Evolutionary conservation across 2,888 invertebrate genomes (phyloP), one percentile per base, ranked within the genome.

Genomic region (Sericinus montela): DNA sequence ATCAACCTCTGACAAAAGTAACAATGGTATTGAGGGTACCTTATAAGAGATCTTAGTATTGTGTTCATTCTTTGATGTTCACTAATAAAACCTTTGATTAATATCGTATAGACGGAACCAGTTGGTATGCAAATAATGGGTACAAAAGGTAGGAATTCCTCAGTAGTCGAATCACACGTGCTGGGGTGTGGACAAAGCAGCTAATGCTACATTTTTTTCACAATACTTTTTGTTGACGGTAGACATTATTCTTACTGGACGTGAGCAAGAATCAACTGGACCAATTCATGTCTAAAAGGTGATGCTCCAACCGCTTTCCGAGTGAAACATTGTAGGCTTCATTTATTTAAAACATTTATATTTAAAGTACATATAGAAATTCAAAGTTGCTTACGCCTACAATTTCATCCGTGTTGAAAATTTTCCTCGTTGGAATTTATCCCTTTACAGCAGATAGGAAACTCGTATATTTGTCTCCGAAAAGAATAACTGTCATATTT

Each of bases 21-120:
- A 88, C 88, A 88, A 88, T 86, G 76, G 83, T 84, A 83, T 86
- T 87, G 86, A 87, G 85, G 87, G 88, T 82, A 85, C 87, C 87
- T 85, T 85, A 87, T 86, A 87, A 86, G 86, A 88, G 87, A 88
- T 88, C 86, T 87, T 82, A 83, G 82, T 71, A 83, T 88, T 88
- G 87, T 88, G 79, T 75, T 71, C 77, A 82, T 79, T 81, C 88
- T 88, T 87, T 88, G 87, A 88, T 87, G 84, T 87, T 87, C 86
- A 84, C 85, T 87, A 87, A 88, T 88, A 88, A 88, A 88, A 87
- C 87, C 84, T 86, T 87, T 88, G 88, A 88, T 88, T 87, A 88
- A 87, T 87, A 88, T 87, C 88, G 86, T 83, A 88, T 87, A 77
- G 80, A 76, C 65, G 74, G 76, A 80, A 86, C 87, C 85, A 79